A percentile compares a stretch with the other conserved stretches of the same genome.
phyloP scores from a whole-genome alignment of 30 jellyfish, hydroid and myxozoan genomes.

The Rhopilema esculentum region DNA sequence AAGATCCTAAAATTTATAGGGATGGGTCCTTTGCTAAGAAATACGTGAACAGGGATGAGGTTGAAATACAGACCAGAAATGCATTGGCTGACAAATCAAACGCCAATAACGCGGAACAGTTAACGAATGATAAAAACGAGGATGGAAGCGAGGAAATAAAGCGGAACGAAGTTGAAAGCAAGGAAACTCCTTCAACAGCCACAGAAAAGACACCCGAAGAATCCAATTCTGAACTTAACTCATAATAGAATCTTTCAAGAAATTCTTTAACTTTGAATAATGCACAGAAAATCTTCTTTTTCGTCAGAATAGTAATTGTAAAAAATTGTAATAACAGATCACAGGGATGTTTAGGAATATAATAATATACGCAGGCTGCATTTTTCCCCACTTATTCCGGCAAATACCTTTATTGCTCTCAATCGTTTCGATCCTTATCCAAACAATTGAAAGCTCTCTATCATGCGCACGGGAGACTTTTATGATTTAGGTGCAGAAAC shows the following conservation, averaged over 20 bases:
- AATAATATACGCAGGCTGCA: not conserved
- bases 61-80: constrained; percentile 31
- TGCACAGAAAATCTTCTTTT: no score
- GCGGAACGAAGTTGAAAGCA: not conserved
- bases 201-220: not conserved
- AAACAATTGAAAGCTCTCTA: no score
- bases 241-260: not conserved
- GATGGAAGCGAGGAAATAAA: no score
- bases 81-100: not conserved
- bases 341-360: not conserved
- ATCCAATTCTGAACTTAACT: not conserved
- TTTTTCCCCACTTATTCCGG: not conserved
- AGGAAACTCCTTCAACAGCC: not conserved
- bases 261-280: not conserved
- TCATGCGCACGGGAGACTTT: no score
- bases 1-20: not conserved
- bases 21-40: constrained; percentile 50
- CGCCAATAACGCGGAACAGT: not conserved
- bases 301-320: not conserved
- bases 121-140: not conserved
- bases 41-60: constrained; percentile 49
- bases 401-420: no score
- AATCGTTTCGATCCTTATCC: no score
- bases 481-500: no score
- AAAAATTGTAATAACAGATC: not conserved